These are phyloP conservation scores for Antheraea yamamai DNA, from an alignment of 2,888 invertebrate species.

Conservation along the genomic window DNA sequence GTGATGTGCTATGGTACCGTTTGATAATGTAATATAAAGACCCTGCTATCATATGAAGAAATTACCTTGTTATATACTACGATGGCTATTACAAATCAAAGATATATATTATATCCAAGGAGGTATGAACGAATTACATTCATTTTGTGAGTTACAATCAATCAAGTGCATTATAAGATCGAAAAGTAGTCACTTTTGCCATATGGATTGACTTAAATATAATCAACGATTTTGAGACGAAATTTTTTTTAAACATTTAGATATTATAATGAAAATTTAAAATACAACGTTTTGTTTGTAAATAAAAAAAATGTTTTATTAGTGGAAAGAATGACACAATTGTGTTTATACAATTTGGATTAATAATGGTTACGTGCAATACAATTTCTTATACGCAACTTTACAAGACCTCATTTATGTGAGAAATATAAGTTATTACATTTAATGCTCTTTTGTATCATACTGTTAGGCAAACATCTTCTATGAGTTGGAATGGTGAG, in stretches of 20 bases:
- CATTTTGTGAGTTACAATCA: neutral
- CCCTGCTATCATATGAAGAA: neutral
- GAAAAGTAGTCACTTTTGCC: neutral
- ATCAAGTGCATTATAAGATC: neutral
- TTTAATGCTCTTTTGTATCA: neutral
- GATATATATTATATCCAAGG: neutral
- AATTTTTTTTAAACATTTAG: neutral
- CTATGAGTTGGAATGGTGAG: neutral
- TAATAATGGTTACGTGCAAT: slow-evolving; percentile 3
- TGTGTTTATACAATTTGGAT: neutral
- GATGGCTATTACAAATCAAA: neutral
- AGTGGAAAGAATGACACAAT: neutral
- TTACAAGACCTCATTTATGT: neutral
- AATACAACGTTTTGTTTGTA: neutral
- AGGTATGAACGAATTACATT: neutral
- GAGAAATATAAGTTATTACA: neutral
- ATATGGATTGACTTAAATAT: neutral
- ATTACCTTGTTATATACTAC: neutral
- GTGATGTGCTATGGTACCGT: neutral
- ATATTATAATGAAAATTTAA: neutral
- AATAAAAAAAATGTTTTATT: neutral
- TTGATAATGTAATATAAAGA: neutral
- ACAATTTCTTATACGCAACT: neutral
- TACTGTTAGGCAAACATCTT: neutral
- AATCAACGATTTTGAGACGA: slow-evolving; percentile 7